Evolutionary conservation across 2,113 vertebrate genomes (phyloP).

Genomic region (Aepyceros melampus): DNA sequence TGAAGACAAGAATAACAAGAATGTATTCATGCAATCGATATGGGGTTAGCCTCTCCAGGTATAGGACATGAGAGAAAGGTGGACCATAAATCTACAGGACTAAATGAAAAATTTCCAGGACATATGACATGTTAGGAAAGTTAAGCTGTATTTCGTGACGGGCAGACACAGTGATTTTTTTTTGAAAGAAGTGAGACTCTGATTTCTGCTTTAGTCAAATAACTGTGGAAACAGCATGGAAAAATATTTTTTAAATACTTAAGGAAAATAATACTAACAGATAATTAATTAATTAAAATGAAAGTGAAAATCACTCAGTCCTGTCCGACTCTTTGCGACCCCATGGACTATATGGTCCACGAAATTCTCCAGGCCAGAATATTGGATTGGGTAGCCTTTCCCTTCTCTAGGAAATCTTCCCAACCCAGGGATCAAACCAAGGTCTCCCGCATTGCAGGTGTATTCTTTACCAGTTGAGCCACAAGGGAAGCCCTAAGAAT

Average conservation of each 20-base stretch:
- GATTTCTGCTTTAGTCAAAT: neutral
- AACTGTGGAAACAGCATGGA: neutral
- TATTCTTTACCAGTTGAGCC: neutral
- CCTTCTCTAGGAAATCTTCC: neutral
- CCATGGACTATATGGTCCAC: neutral
- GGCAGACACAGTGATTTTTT: neutral
- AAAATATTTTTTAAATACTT: neutral
- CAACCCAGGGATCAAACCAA: neutral
- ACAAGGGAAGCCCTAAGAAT: neutral
- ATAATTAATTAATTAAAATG: neutral
- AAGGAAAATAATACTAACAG: neutral
- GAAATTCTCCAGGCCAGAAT: neutral
- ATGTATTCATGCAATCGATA: neutral
- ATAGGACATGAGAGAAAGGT: neutral
- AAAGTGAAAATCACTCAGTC: accelerated
- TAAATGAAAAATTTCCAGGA: neutral
- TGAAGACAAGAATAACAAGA: neutral
- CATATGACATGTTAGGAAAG: neutral
- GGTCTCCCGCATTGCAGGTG: neutral
- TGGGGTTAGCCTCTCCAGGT: neutral
- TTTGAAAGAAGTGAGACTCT: neutral
- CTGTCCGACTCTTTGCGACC: accelerated
- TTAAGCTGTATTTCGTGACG: neutral
- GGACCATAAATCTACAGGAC: neutral
- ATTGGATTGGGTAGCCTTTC: neutral